Base-by-base conservation (phyloP, 1,140 invertebrate species). In the Caenorhabditis briggsae region DNA sequence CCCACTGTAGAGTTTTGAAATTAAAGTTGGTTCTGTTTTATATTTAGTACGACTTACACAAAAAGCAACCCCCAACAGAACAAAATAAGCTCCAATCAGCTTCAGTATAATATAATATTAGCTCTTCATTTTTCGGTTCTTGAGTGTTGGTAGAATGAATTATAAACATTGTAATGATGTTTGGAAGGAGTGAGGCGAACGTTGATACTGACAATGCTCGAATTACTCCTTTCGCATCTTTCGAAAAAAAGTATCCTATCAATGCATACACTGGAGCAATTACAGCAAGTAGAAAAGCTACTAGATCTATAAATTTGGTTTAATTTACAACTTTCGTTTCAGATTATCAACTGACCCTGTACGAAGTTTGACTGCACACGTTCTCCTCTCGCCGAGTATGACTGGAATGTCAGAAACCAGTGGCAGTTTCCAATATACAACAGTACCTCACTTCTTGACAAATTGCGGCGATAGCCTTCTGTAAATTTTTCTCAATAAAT, bases 391-490 rank as follows among this genome's bases (percentile, higher is more conserved):
- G 82, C 43, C 50, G 18, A 85, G 9, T 48, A 59, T 50, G 82
- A 23, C 46, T 46, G 53, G 20, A 53, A 87, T 46, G 65, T 58
- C 41, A 78, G 56, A 61, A 87, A 82, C 59, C 61, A 84, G 59
- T 85, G 53, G 33, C 86, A 87, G 11, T 14, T 33, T 9, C 59
- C 50, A 14, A 5, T 64, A 82, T 85, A 85, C 58, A 84, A 9
- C 18, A 74, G 46, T 56, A 33, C 58, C 5, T 78, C 86, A 43
- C 33, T 55, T 64, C 59, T 12, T 20, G 84, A 55, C 9, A 87
- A 70, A 25, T 59, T 78, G 7, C 70, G 70, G 25, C 86, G 58
- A 64, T 87, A 82, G 59, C 86, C 61, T 65, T 74, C 86, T 87
- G 43, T 5, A 83, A 64, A 83, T 20, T 48, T 23, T 23, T 16